These are phyloP conservation scores for Todiramphus saurophagus DNA, from an alignment of 2,113 vertebrate genomes.

Conservation along the genomic window DNA sequence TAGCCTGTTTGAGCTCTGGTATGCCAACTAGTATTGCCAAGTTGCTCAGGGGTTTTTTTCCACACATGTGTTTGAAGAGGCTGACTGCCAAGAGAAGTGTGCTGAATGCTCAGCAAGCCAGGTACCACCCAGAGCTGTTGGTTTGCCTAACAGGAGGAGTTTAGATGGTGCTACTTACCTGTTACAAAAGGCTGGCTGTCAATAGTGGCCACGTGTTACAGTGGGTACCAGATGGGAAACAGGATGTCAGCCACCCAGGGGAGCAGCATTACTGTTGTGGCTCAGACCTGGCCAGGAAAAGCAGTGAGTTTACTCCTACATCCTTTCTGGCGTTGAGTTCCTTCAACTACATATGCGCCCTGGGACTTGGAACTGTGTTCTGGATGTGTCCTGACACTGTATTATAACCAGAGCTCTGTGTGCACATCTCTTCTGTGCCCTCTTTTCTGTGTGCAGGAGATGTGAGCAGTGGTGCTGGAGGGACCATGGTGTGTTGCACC, in stretches of 20 bases:
- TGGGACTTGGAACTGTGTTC: neutral
- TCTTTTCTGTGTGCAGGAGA: neutral
- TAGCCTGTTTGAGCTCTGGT: neutral
- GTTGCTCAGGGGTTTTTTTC: neutral
- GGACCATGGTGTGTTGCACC: neutral
- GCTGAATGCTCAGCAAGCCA: neutral
- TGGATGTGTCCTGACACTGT: neutral
- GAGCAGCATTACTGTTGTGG: neutral
- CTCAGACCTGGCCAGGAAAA: neutral
- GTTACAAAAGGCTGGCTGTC: neutral
- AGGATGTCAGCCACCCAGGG: neutral
- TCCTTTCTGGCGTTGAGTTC: neutral
- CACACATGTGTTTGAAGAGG: neutral
- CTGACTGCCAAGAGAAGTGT: neutral
- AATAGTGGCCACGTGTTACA: neutral
- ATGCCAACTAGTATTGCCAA: neutral
- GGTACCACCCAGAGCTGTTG: neutral
- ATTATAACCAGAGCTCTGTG: neutral
- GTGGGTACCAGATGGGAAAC: neutral
- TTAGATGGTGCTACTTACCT: neutral
- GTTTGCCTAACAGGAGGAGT: neutral
- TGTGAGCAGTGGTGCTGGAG: neutral
- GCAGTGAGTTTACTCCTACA: neutral
- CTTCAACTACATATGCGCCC: neutral
- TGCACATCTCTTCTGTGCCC: neutral